phyloP scores from a whole-genome alignment of 2,113 vertebrate species.

The Cyprinodon brontotheroides region DNA sequence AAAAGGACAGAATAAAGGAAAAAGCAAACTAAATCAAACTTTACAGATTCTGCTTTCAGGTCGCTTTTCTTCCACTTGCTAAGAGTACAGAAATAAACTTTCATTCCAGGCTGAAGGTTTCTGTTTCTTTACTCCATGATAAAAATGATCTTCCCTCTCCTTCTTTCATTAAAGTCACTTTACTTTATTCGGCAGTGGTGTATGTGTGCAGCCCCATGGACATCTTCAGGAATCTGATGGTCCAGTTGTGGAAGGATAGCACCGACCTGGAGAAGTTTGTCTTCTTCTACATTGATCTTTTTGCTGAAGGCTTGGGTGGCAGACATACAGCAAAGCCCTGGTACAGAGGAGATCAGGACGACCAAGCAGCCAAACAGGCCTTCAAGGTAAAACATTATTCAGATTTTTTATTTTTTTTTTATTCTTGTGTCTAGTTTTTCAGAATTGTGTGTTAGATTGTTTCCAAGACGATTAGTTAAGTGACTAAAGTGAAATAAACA shows the following conservation, averaged over 20 bases:
- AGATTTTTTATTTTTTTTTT: background rate
- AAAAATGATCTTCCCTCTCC: background rate
- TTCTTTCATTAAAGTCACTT: background rate
- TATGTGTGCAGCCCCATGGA: conserved; percentile 87
- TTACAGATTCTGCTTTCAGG: too few relatives aligned
- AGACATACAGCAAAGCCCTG: conserved; percentile 78
- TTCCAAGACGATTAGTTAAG: background rate
- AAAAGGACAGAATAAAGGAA: background rate
- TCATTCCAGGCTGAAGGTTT: too few relatives aligned
- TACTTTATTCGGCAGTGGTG: conserved; percentile 79
- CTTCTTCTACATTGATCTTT: conserved; percentile 93
- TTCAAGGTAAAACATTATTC: conserved; percentile 80
- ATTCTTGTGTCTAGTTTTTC: background rate
- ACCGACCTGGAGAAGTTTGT: conserved; percentile 82
- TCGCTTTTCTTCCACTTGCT: too few relatives aligned
- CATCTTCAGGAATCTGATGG: conserved; percentile 84
- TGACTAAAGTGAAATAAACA: too few relatives aligned
- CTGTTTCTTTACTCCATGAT: too few relatives aligned
- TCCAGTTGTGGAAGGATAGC: conserved; percentile 79
- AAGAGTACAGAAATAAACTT: too few relatives aligned
- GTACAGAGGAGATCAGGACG: conserved; percentile 82
- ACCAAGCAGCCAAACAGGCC: conserved; percentile 76
- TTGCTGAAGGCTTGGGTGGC: conserved; percentile 82
- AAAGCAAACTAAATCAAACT: background rate
- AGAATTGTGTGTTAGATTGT: too few relatives aligned